These are phyloP conservation scores for Triplophysa rosa DNA, from an alignment of 2,113 vertebrate genomes.

Conservation along the genomic window DNA sequence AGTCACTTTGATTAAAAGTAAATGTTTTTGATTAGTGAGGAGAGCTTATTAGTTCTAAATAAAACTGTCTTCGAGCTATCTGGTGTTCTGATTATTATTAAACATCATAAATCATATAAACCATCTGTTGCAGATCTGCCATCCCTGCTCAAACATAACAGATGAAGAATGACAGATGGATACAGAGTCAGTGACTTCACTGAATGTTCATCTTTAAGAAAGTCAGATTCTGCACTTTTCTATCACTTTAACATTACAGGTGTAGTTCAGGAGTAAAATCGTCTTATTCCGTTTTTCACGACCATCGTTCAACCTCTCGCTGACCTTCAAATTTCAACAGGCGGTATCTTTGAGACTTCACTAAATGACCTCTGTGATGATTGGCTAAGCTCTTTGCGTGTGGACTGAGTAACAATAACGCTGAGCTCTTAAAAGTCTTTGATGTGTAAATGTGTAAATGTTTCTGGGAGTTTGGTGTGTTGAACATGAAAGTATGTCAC, in stretches of 20 bases:
- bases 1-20: too few relatives aligned
- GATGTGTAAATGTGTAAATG: background rate
- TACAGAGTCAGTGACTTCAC: background rate
- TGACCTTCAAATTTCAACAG: too few relatives aligned
- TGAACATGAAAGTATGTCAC: too few relatives aligned
- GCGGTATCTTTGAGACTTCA: background rate
- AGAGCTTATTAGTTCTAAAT: background rate
- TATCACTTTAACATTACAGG: background rate
- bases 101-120: too few relatives aligned
- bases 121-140: conserved; percentile 11
- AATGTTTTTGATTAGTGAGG: too few relatives aligned
- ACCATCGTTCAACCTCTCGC: too few relatives aligned
- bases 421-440: too few relatives aligned
- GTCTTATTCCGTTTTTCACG: too few relatives aligned
- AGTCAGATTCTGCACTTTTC: background rate
- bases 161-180: conserved; percentile 15
- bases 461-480: too few relatives aligned
- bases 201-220: background rate
- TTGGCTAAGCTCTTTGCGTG: too few relatives aligned
- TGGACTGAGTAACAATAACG: too few relatives aligned
- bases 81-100: conserved; percentile 18
- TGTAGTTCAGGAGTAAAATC: too few relatives aligned
- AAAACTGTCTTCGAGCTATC: background rate
- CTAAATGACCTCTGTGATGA: background rate
- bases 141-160: background rate